These are phyloP conservation scores for Julus scanicus DNA, from an alignment of 2,888 invertebrate genomes.

Conservation along the genomic window DNA sequence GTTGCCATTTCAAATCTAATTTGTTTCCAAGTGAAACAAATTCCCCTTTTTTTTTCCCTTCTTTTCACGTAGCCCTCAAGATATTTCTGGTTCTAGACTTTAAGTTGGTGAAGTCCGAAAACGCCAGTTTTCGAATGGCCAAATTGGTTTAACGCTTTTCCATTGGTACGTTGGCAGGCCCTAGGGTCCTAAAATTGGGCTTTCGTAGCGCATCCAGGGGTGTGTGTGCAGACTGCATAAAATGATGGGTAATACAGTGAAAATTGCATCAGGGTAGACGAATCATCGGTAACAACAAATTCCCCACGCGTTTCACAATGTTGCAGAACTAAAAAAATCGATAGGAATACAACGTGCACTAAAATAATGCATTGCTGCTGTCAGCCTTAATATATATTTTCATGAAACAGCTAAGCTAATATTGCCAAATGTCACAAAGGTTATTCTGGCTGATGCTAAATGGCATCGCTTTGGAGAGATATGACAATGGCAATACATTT, in stretches of 20 bases:
- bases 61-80: background rate
- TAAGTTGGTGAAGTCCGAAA: background rate
- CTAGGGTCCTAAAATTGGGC: background rate
- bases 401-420: conserved; percentile 14
- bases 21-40: conserved; percentile 28
- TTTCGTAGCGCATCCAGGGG: background rate
- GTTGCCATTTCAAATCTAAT: conserved; percentile 30
- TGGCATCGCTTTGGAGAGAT: background rate
- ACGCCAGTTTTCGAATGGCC: background rate
- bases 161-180: conserved; percentile 1
- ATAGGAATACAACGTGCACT: background rate
- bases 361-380: background rate
- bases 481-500: too few species aligned
- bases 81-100: background rate
- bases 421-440: background rate
- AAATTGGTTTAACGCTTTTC: conserved; percentile 36
- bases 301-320: background rate
- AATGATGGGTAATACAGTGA: conserved; percentile 24
- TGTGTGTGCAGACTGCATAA: background rate
- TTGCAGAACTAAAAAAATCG: background rate
- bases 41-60: conserved; percentile 9
- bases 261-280: conserved; percentile 8
- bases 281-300: conserved; percentile 19
- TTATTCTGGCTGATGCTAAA: conserved; percentile 5
- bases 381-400: background rate